Evolutionary conservation across 2,888 invertebrate genomes (phyloP), one percentile per base, ranked within the genome.

Genomic region (Acholoe squamosa): DNA sequence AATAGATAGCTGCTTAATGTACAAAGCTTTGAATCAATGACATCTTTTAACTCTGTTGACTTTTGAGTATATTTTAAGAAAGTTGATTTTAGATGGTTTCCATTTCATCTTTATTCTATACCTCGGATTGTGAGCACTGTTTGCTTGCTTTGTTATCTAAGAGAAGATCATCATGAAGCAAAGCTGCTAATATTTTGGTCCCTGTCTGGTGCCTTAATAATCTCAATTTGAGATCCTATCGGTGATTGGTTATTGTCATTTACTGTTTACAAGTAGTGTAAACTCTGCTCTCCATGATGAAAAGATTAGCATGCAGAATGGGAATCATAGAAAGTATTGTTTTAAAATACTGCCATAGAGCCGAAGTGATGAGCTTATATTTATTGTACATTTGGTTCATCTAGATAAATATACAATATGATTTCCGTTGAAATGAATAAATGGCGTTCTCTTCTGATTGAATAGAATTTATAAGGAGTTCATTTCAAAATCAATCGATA

Each of bases 351-450:
- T 71, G 71, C 71, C 71, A 71, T n/a, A 25, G 71, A 71, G 71
- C 71, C 71, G 31, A 71, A 14, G 28, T 25, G 71, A 71, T 71
- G 71, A 71, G 71, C 71, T 71, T 71, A 71, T 71, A 71, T 71
- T 28, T 71, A 71, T 71, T 71, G 71, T 71, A 71, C 71, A 71
- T 71, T 71, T 71, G 71, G 71, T 71, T 71, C 71, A 71, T 71
- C 71, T 71, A 31, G 25, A n/a, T 25, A 28, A 71, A 71, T 14
- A 71, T n/a, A 67, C 67, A 5, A 25, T 28, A 71, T 28, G 71
- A 71, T 71, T 71, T 71, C 71, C 71, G 25, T 71, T 71, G 71
- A 71, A n/a, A 0, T 71, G 61, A 61, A 43, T 43, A 43, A 43
- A 43, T 43, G 43, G 43, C 43, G 43, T 61, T 61, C 61, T 61